These are phyloP conservation scores for Sardina pilchardus DNA, from an alignment of 2,113 vertebrate genomes.

Conservation along the genomic window DNA sequence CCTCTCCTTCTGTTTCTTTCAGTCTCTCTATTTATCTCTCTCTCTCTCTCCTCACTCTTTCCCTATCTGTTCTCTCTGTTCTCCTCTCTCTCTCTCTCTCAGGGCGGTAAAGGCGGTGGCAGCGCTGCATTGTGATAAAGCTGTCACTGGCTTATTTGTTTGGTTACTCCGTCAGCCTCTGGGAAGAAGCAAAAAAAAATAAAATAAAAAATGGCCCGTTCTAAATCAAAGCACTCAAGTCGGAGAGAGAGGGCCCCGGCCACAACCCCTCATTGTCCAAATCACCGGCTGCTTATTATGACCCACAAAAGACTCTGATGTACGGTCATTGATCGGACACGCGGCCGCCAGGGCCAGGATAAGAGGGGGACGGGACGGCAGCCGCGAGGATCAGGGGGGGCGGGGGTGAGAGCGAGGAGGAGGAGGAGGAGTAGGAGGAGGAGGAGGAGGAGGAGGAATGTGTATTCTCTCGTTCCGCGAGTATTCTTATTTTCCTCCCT, in stretches of 20 bases:
- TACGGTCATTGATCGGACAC: conserved; percentile 1
- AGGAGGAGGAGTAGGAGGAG: neutral
- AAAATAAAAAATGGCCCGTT: neutral
- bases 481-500: neutral
- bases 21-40: neutral
- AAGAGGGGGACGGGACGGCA: neutral
- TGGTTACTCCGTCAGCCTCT: neutral
- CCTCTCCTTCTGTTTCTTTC: neutral
- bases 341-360: neutral
- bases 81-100: neutral
- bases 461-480: neutral
- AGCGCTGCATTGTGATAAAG: neutral
- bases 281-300: neutral
- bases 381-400: neutral
- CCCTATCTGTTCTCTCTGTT: neutral
- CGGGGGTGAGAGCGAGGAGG: neutral
- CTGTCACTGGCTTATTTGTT: conserved; percentile 12
- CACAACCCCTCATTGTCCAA: neutral
- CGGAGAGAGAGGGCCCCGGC: neutral
- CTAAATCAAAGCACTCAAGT: neutral
- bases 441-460: neutral
- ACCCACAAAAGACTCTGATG: neutral
- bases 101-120: neutral
- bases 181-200: neutral
- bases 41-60: neutral